A percentile compares a stretch with the other conserved stretches of the same genome.
Evolutionary conservation across 2,888 invertebrate species (phyloP).

Genomic region (Drosophila siamana): DNA sequence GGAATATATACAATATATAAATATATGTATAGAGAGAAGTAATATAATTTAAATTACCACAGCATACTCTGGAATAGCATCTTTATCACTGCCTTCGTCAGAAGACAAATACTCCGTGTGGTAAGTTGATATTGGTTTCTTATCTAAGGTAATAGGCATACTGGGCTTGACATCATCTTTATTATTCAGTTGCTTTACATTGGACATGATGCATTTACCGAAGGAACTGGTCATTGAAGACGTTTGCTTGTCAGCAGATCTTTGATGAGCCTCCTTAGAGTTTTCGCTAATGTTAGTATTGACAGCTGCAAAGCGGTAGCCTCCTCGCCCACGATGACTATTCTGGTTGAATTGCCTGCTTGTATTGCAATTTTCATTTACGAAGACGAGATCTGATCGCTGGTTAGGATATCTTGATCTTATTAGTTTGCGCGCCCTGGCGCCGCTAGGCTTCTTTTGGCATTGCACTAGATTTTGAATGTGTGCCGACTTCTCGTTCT

Average conservation of each 20-base stretch:
- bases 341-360: neutral
- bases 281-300: neutral
- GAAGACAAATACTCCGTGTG: constrained; percentile 6
- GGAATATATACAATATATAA: neutral
- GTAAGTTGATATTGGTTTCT: neutral
- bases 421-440: neutral
- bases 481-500: constrained; percentile 68
- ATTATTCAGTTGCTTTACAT: neutral
- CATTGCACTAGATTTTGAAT: constrained; percentile 72
- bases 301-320: neutral
- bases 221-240: constrained; percentile 14
- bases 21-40: neutral
- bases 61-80: constrained; percentile 19
- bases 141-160: no score
- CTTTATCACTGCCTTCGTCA: constrained; percentile 22
- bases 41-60: constrained; percentile 7
- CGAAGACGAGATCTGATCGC: constrained; percentile 38
- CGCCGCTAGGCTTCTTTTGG: constrained; percentile 71
- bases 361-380: constrained; percentile 32
- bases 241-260: neutral
- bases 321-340: neutral
- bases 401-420: constrained; percentile 22
- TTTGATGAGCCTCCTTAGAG: neutral
- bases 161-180: neutral
- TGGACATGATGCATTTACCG: neutral